A percentile compares a stretch with the other conserved stretches of the same genome.
Evolutionary conservation across 2,113 vertebrate genomes (phyloP).

Genomic region (Eublepharis macularius): DNA sequence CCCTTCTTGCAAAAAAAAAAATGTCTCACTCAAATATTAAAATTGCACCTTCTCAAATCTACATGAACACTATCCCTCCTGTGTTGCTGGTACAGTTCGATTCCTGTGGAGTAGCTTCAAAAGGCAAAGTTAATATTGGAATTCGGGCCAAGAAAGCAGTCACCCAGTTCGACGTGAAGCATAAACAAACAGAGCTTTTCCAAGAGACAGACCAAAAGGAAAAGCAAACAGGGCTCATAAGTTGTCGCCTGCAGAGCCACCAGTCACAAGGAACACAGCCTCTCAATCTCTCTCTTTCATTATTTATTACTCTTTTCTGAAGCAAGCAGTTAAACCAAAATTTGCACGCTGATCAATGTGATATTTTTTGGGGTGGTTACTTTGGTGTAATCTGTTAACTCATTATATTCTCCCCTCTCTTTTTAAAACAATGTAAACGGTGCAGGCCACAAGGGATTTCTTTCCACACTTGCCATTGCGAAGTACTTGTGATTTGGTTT

Average conservation of each 20-base stretch:
- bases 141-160: no score
- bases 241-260: neutral
- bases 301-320: neutral
- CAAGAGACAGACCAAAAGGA: no score
- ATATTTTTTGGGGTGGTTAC: neutral
- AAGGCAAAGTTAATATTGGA: no score
- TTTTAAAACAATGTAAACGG: neutral
- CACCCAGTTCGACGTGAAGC: no score
- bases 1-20: no score
- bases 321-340: neutral
- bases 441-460: conserved; percentile 23
- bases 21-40: no score
- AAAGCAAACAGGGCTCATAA: no score
- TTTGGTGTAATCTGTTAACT: neutral
- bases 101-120: no score
- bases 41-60: no score
- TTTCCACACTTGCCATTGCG: neutral
- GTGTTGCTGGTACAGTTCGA: no score
- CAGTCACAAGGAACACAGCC: neutral
- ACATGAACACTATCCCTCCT: no score
- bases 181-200: no score
- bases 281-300: neutral
- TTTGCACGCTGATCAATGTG: neutral
- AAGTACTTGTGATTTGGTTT: conserved; percentile 1
- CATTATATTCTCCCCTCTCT: neutral